Percentiles rank a stretch among this genome's conserved stretches.
phyloP scores from a whole-genome alignment of 2,888 invertebrate species.

The Platerodrilus igneus region DNA sequence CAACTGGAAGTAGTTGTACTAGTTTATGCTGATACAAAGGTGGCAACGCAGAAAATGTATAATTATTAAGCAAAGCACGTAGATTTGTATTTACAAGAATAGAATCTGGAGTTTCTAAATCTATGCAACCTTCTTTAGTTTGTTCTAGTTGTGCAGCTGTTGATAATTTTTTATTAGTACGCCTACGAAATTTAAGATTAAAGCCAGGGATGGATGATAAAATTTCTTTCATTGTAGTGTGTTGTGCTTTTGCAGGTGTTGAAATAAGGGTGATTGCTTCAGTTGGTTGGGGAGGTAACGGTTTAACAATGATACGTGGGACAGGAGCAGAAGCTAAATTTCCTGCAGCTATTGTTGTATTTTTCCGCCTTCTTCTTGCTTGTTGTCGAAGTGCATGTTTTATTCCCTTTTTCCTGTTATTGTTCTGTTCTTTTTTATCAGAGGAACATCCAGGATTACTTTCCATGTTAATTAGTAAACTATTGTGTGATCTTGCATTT shows the following conservation, averaged over 20 bases:
- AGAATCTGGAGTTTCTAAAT: slow-evolving; percentile 93
- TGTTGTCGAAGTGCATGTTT: slow-evolving; percentile 74
- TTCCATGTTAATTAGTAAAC: slow-evolving; percentile 20
- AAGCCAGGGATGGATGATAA: slow-evolving; percentile 88
- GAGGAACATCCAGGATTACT: slow-evolving; percentile 25
- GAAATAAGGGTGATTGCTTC: slow-evolving; percentile 41
- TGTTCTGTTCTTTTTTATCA: slow-evolving; percentile 32
- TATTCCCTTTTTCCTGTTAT: slow-evolving; percentile 61
- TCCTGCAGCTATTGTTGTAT: slow-evolving; percentile 63
- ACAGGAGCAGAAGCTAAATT: slow-evolving; percentile 57
- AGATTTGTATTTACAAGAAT: slow-evolving; percentile 91
- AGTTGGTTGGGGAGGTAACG: slow-evolving; percentile 63
- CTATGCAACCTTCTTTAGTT: slow-evolving; percentile 89
- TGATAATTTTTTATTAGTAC: slow-evolving; percentile 78
- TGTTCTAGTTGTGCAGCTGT: slow-evolving; percentile 90
- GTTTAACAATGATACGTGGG: slow-evolving; percentile 79
- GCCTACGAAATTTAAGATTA: slow-evolving; percentile 71
- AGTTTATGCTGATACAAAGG: slow-evolving; percentile 89
- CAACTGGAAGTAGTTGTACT: slow-evolving; percentile 85
- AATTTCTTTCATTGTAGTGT: slow-evolving; percentile 76
- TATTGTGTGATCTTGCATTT: slow-evolving; percentile 20
- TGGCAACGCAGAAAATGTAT: slow-evolving; percentile 84
- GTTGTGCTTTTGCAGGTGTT: slow-evolving; percentile 40
- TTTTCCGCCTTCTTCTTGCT: slow-evolving; percentile 75
- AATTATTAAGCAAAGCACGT: slow-evolving; percentile 82